Percentiles rank a stretch among this genome's conserved stretches.
These are phyloP conservation scores for Chanos chanos DNA, from an alignment of 2,797 vertebrate genomes.

Conservation along the genomic window DNA sequence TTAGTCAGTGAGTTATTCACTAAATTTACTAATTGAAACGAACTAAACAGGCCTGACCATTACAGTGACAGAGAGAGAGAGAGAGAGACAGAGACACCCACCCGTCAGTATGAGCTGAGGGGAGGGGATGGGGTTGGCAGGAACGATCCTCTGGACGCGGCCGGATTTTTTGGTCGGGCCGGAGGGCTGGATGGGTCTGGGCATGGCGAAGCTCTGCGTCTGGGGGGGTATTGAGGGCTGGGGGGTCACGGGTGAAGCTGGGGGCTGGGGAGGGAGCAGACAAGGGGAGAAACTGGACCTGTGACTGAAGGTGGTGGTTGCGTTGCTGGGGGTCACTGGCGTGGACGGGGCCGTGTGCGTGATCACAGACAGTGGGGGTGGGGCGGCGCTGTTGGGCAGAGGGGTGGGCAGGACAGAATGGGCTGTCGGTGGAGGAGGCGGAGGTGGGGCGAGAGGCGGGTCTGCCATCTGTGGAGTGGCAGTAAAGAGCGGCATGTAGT, in stretches of 20 bases:
- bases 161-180: conserved; percentile 71
- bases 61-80: too few species aligned
- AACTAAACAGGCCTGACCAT: too few species aligned
- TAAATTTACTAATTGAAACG: too few species aligned
- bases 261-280: conserved; percentile 41
- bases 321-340: conserved; percentile 68
- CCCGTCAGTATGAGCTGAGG: conserved; percentile 57
- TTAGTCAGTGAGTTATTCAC: too few species aligned
- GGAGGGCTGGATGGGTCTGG: conserved; percentile 70
- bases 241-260: conserved; percentile 21
- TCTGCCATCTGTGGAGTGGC: conserved; percentile 33
- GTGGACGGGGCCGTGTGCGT: conserved; percentile 82
- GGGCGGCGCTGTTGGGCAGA: conserved; percentile 47
- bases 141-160: conserved; percentile 80
- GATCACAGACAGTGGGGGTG: conserved; percentile 64
- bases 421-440: conserved; percentile 58
- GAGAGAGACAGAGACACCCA: conserved; percentile 17
- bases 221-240: conserved; percentile 26
- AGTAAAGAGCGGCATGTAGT: conserved; percentile 77
- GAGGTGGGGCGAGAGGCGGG: conserved; percentile 59
- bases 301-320: conserved; percentile 80
- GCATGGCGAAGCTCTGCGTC: conserved; percentile 75
- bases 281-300: conserved; percentile 63
- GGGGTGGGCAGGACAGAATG: conserved; percentile 48
- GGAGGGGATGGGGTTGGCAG: conserved; percentile 73